Base-by-base conservation (phyloP, 2,797 vertebrate species). In the Allobates femoralis region DNA sequence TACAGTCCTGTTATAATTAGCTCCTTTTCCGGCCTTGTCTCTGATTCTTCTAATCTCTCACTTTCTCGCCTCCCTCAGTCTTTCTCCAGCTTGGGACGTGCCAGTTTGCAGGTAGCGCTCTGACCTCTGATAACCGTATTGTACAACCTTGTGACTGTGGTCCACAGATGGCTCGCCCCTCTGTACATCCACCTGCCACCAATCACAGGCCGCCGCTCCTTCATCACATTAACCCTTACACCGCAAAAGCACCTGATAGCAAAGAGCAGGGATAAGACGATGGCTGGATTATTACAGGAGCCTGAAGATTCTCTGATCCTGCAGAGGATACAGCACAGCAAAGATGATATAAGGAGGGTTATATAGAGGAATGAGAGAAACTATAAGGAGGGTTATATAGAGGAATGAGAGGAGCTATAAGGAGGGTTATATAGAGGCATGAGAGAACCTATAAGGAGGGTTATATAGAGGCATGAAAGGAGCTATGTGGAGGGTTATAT, bases 91-190 rank as follows among this genome's bases (percentile, higher is more conserved):
- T 50, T 51, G 41, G 18, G 56, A 86, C 79, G 78, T 86, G 85
- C 71, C 18, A 6, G 26, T 81, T 28, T 55, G 69, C 85, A 86
- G 85, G 79, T 81, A 74, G 78, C 41, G 26, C 67, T 21, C 8
- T 86, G 79, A 81, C 67, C 71, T 76, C 85, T 75, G 79, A 81
- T 81, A 86, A 71, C 19, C 53, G 11, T 50, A 58, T 60, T 50
- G 60, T 74, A 37, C 58, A 46, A 71, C 34, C 67, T 71, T 11
- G n/a, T 51, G 73, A 76, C 28, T 41, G 46, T 73, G 78, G 41
- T 16, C 58, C 18, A 18, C 12, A 26, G 51, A 83, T 21, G 51
- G 26, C 41, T 53, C 37, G n/a, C 73, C 30, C 69, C 67, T 73
- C 67, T 18, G 51, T 41, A 5, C 51, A 67, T 81, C 79, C 79